Evolutionary conservation across 1,140 invertebrate species (phyloP), one percentile per base, ranked within the genome.

Genomic region (Euura lappo): DNA sequence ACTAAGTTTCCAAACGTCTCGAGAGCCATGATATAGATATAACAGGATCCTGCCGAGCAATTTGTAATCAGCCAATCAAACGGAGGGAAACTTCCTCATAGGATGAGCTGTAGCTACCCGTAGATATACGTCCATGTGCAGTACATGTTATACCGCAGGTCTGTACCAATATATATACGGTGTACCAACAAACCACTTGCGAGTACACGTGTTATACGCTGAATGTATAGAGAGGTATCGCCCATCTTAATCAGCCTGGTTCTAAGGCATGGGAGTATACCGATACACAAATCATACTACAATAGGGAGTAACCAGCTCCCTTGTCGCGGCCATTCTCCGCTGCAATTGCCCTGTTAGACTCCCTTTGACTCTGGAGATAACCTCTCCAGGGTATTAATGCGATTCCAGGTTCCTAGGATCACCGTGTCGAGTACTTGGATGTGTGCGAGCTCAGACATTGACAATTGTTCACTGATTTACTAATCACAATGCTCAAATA

Each of bases 1-100:
- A 28, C 28, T 28, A 28, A 28, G 28, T 28, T 28, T 28, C 28
- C 28, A 28, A 28, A 28, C 1, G 28, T 28, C 28, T 28, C 28
- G 28, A 28, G 28, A 28, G 28, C 28, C 28, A 28, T 28, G 28
- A 28, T 28, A 28, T 28, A 28, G 28, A 28, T 28, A 28, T 28
- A 28, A 28, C 28, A 28, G 28, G 28, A 28, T 28, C 28, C 28
- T 28, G 73, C 70, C 44, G 43, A 65, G 51, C 44, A 28, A 65
- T 46, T 73, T 45, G 64, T 28, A 28, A 28, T 28, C 28, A 28
- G 28, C 28, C 69, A 70, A 71, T 76, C 69, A 69, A 74, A 75
- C 60, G 13, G 44, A 71, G 74, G 44, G 67, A 11, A 28, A 72
- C 28, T 72, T 45, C 73, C 72, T 74, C 75, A 76, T 72, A 80